These are phyloP conservation scores for Catalaphyllia jardinei DNA, from an alignment of 64 coral and sea anemone genomes.

Conservation along the genomic window DNA sequence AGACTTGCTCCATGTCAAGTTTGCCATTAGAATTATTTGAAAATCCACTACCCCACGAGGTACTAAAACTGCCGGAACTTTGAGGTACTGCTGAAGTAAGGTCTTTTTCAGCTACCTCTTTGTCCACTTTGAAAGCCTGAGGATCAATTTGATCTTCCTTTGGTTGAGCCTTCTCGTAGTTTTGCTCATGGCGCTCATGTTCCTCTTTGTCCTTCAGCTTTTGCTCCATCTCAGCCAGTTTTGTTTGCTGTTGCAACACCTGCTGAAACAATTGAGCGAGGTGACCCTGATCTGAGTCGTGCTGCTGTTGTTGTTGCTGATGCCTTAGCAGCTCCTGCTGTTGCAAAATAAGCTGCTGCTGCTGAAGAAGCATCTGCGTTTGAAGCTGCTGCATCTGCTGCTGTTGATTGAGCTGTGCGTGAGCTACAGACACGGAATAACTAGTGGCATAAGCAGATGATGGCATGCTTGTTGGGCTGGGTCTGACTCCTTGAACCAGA, in stretches of 20 bases:
- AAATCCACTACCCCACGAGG: conserved; percentile 22
- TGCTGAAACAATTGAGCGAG: conserved; percentile 48
- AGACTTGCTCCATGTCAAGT: conserved; percentile 32
- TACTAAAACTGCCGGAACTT: conserved; percentile 6
- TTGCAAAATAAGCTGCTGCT: conserved; percentile 58
- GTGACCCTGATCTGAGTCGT: conserved; percentile 58
- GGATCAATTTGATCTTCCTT: background rate
- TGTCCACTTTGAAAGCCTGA: background rate
- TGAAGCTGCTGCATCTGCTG: conserved; percentile 59
- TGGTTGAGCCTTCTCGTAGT: background rate
- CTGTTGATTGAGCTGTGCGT: conserved; percentile 57
- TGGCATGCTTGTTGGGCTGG: conserved; percentile 6
- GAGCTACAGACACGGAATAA: conserved; percentile 61
- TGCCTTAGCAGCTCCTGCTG: conserved; percentile 59
- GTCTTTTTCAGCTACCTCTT: background rate
- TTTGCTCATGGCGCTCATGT: conserved; percentile 19
- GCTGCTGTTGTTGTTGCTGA: conserved; percentile 57
- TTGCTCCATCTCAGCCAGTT: conserved; percentile 47
- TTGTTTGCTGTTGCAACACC: conserved; percentile 50
- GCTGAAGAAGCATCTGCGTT: conserved; percentile 57
- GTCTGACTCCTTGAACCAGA: conserved; percentile 40
- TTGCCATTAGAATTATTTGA: background rate
- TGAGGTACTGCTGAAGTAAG: background rate
- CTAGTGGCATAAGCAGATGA: conserved; percentile 58
- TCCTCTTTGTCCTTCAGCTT: conserved; percentile 48